Evolutionary conservation across 2,113 vertebrate species (phyloP).

Genomic region (Chaetops frenatus): DNA sequence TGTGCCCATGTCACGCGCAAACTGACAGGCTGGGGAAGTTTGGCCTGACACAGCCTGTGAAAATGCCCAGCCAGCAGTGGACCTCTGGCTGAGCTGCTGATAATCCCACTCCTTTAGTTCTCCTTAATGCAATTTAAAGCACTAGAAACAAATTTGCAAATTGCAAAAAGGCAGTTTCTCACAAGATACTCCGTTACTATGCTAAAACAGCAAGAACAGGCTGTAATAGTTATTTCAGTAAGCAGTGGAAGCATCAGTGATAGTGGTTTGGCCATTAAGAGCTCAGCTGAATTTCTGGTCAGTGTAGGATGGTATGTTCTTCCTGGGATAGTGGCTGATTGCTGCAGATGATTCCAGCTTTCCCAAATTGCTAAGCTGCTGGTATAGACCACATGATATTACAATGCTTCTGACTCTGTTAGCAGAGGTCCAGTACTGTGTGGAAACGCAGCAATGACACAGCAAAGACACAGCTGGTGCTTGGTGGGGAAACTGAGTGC

Average conservation of each 20-base stretch:
- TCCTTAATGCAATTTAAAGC: background rate
- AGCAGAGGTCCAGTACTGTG: background rate
- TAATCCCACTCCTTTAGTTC: background rate
- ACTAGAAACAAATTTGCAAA: background rate
- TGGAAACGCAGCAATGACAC: fast-evolving
- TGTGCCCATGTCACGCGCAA: fast-evolving
- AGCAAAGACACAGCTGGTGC: background rate
- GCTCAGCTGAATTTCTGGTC: background rate
- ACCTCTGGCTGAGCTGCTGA: background rate
- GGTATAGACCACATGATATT: background rate
- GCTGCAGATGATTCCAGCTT: background rate
- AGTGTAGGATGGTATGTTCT: background rate
- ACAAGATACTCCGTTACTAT: background rate
- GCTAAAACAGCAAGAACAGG: background rate
- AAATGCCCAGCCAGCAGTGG: background rate
- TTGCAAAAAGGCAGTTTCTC: background rate
- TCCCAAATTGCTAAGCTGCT: background rate
- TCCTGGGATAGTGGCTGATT: background rate
- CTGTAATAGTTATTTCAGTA: background rate
- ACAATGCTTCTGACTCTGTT: fast-evolving
- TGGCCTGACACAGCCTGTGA: background rate
- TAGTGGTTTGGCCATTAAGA: background rate
- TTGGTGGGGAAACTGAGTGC: fast-evolving
- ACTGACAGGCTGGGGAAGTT: background rate
- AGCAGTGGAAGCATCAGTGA: background rate